Percentiles rank a stretch among this genome's conserved stretches.
phyloP scores from a whole-genome alignment of 2,888 invertebrate genomes.

The Hirudinaria manillensis region DNA sequence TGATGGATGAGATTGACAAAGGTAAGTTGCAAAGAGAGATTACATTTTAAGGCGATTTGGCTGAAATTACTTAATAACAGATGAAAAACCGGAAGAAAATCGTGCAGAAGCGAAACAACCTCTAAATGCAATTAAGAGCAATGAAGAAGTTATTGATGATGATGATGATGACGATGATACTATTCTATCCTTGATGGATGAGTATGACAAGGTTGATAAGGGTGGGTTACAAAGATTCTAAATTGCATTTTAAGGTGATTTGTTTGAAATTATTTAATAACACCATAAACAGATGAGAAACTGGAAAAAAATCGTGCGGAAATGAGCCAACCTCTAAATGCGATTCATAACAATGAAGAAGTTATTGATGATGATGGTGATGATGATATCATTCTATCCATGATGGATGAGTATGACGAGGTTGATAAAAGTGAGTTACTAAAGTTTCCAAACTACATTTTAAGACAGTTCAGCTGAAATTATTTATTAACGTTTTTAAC shows the following conservation, averaged over 20 bases:
- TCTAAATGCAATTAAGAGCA: too few species aligned
- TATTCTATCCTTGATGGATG: neutral
- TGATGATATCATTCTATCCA: neutral
- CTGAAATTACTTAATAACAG: neutral
- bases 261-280: neutral
- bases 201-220: neutral
- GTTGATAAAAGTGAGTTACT: neutral
- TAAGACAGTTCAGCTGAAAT: too few species aligned
- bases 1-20: conserved; percentile 1
- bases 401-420: neutral
- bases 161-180: neutral
- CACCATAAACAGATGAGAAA: too few species aligned
- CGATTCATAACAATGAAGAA: too few species aligned
- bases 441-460: too few species aligned
- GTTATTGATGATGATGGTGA: neutral
- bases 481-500: too few species aligned
- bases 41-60: neutral
- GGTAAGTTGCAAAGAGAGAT: neutral
- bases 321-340: too few species aligned
- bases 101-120: too few species aligned
- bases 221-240: neutral
- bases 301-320: too few species aligned
- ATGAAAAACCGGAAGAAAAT: too few species aligned
- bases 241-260: neutral
- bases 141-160: too few species aligned